Percentiles rank a stretch among this genome's conserved stretches.
Conservation (phyloP, 2,113 vertebrate species). For the Zapus hudsonius region DNA sequence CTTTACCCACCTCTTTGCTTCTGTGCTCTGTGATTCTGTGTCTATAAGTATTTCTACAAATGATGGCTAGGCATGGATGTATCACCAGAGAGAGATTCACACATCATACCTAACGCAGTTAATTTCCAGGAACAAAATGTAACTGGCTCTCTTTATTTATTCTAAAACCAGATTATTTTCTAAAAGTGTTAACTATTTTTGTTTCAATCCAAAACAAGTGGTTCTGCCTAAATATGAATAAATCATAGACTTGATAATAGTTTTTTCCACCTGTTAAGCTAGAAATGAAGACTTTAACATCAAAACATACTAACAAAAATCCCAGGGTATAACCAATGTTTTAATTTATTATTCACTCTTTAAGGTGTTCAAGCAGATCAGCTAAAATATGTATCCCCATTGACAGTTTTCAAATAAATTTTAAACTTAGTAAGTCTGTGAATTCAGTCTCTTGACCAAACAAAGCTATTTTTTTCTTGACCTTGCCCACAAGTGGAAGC, state of each 20-base stretch:
- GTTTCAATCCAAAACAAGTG: not conserved
- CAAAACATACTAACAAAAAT: conserved; percentile 17
- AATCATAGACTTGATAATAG: not conserved
- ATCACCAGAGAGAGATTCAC: not conserved
- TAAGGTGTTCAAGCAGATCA: not conserved
- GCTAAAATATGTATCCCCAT: conserved; percentile 19
- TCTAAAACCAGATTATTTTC: not conserved
- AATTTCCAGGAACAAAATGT: not conserved
- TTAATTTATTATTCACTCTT: conserved; percentile 42
- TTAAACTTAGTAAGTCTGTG: conserved; percentile 32
- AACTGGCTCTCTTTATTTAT: conserved; percentile 1
- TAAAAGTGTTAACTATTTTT: not conserved
- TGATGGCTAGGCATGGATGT: not conserved
- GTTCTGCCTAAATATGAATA: not conserved
- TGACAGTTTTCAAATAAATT: conserved; percentile 44
- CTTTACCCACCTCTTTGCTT: not conserved
- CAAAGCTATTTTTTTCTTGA: conserved; percentile 23
- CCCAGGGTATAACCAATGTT: not conserved
- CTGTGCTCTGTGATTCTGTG: not conserved
- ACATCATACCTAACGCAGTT: not conserved
- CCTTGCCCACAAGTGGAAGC: conserved; percentile 28
- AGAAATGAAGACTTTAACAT: conserved; percentile 5
- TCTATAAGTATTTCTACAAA: conserved; percentile 9
- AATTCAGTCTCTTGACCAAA: conserved; percentile 28
- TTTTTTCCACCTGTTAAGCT: not conserved